Base-by-base conservation (phyloP, 1,140 invertebrate species). In the Aphidius ervi region DNA sequence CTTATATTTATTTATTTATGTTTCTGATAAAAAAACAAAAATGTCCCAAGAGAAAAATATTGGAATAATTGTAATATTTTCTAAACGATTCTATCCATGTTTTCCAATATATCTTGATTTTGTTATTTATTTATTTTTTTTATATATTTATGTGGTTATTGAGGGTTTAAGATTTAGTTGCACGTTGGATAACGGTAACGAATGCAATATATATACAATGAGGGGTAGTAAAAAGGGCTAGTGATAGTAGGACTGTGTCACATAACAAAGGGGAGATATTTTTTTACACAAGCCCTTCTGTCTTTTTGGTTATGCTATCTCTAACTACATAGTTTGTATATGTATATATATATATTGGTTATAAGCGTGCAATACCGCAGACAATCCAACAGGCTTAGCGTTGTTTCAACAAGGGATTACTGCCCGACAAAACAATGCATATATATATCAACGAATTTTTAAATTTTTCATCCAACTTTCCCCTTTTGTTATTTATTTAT, bases 401-500 rank as follows among this genome's bases (percentile, higher is more conserved):
- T 67, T 74, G 69, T 71, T 73, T 74, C 71, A 73, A 73, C 71
- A 71, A 68, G 68, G 73, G 71, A 74, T 74, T 74, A 74, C 69
- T 66, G 62, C 64, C 66, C 59, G 63, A 63, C 60, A 57, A 62
- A 57, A 60, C 65, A 63, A 61, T 64, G 56, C 56, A 56, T 56
- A 16, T 16, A 16, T 16, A 16, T 16, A 62, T 46, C 49, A 37
- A 55, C 63, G 48, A 55, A 57, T 63, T 58, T 66, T 64, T 43
- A 3, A 42, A 16, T 63, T 39, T 23, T 58, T 46, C 16, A 23
- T 56, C 46, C 20, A 20, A 37, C 6, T 63, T 40, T 56, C 57
- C 7, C 54, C 43, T 56, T 16, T 47, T 61, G 42, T 47, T n/a
- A 52, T 61, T 48, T 56, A 9, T 9, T 48, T 56, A 9, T 9